Evolutionary conservation across 2,797 vertebrate genomes (phyloP), one percentile per base, ranked within the genome.

Genomic region (Hippoglossus hippoglossus): DNA sequence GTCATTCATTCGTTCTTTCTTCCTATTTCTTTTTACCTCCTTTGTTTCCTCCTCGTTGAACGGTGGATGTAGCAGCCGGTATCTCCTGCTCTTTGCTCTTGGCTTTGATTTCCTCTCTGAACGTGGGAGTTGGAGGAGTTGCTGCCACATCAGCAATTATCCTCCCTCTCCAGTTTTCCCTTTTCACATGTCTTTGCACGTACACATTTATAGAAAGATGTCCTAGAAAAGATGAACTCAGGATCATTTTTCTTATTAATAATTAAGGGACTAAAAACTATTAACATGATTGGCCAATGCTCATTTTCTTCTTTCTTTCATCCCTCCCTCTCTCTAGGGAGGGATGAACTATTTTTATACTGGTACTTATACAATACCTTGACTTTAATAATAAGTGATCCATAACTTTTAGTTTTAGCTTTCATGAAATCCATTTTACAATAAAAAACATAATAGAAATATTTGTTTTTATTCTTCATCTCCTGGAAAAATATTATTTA

Each of bases 101-200:
- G 31, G 31, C 31, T 50, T 67, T 68, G 62, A 75, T 80, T 71
- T 86, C 55, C 58, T 52, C 22, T 56, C 46, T 65, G 24, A 55
- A 75, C n/a, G 50, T 77, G 80, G 77, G 75, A 82, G 62, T 78
- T 82, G 72, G 67, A 81, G 39, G 69, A 79, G 63, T 66, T 65
- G 77, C 52, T 78, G 80, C 82, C 63, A 73, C 82, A 55, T 89
- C 85, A 85, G 80, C 85, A 75, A 49, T 82, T 73, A 83, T 71
- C 39, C 41, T 21, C 55, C 39, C 50, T 44, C 61, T 56, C 50
- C 46, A 25, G 49, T 47, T 58, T 55, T 52, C 22, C 22, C 64
- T 34, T 64, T 22, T 56, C 18, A 0, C 51, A 19, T 70, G 62
- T 78, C 68, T 64, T 79, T 60, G 51, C 68, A 64, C 19, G 3